Evolutionary conservation across 2,888 invertebrate species (phyloP).

Genomic region (Harpalus rubripes): DNA sequence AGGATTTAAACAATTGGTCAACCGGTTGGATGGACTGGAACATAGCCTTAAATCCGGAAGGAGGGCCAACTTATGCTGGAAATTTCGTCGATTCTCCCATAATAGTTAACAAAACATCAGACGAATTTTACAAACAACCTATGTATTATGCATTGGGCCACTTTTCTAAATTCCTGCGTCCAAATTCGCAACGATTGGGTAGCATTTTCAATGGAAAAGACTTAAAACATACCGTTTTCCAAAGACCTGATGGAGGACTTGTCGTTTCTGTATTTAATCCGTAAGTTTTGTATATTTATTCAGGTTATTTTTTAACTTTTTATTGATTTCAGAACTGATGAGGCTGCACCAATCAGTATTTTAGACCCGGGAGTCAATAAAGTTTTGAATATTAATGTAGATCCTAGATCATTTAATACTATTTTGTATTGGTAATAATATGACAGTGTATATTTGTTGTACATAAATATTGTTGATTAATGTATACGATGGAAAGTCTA

Average conservation of each 20-base stretch:
- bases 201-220: slow-evolving; percentile 71
- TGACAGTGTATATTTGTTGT: slow-evolving; percentile 6
- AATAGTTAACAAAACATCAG: slow-evolving; percentile 79
- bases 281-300: slow-evolving; percentile 74
- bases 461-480: slow-evolving; percentile 11
- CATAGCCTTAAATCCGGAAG: slow-evolving; percentile 83
- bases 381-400: not conserved
- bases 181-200: slow-evolving; percentile 77
- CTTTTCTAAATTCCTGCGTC: slow-evolving; percentile 84
- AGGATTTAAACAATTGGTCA: slow-evolving; percentile 82
- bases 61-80: slow-evolving; percentile 88
- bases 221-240: slow-evolving; percentile 77
- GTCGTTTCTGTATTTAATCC: slow-evolving; percentile 78
- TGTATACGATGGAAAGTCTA: no score
- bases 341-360: slow-evolving; percentile 17
- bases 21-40: slow-evolving; percentile 94
- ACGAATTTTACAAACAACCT: slow-evolving; percentile 91
- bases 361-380: not conserved
- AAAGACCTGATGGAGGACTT: slow-evolving; percentile 77
- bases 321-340: slow-evolving; percentile 38
- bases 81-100: slow-evolving; percentile 90
- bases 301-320: slow-evolving; percentile 9
- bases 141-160: slow-evolving; percentile 90
- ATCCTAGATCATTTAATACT: slow-evolving; percentile 40
- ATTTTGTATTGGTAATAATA: slow-evolving; percentile 45